A percentile compares a stretch with the other conserved stretches of the same genome.
Conservation (phyloP, 1,140 invertebrate genomes). For the Pseudobourletiella spinata region DNA sequence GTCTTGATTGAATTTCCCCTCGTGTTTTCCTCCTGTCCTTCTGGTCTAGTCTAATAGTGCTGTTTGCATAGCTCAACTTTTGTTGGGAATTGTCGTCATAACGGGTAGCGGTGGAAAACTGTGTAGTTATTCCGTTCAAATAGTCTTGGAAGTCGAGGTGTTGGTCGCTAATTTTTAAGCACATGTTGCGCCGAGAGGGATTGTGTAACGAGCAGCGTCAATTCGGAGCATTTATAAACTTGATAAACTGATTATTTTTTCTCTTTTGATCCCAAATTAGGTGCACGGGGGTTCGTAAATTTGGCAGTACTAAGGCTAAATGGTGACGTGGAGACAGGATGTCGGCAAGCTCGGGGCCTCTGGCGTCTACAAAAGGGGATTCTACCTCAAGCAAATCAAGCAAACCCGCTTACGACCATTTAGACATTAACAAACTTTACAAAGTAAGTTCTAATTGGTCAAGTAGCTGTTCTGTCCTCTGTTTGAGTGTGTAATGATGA, state of each 20-base stretch:
- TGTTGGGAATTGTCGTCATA: neutral
- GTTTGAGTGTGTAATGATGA: too few species aligned
- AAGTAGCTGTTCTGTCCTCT: too few species aligned
- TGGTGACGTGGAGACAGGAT: conserved; percentile 36
- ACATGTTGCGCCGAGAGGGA: neutral
- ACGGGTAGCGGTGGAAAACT: too few species aligned
- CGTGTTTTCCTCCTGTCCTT: too few species aligned
- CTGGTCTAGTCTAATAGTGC: too few species aligned
- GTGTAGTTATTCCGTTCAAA: too few species aligned
- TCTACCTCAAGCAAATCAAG: conserved; percentile 23
- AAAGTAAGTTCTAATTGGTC: conserved; percentile 31
- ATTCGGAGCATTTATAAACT: neutral
- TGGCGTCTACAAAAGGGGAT: conserved; percentile 34
- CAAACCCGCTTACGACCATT: conserved; percentile 30
- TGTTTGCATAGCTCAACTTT: too few species aligned
- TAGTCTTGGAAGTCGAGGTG: too few species aligned
- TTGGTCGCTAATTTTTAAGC: too few species aligned
- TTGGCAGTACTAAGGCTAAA: conserved; percentile 22
- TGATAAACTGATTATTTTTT: neutral
- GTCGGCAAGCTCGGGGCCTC: conserved; percentile 31
- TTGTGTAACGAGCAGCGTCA: neutral
- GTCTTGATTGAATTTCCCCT: too few species aligned
- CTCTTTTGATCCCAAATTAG: conserved; percentile 4
- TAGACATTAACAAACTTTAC: conserved; percentile 35
- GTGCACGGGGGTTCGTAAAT: conserved; percentile 25